Evolutionary conservation across 1,140 invertebrate species (phyloP), one percentile per base, ranked within the genome.

Genomic region (Triops longicaudatus): DNA sequence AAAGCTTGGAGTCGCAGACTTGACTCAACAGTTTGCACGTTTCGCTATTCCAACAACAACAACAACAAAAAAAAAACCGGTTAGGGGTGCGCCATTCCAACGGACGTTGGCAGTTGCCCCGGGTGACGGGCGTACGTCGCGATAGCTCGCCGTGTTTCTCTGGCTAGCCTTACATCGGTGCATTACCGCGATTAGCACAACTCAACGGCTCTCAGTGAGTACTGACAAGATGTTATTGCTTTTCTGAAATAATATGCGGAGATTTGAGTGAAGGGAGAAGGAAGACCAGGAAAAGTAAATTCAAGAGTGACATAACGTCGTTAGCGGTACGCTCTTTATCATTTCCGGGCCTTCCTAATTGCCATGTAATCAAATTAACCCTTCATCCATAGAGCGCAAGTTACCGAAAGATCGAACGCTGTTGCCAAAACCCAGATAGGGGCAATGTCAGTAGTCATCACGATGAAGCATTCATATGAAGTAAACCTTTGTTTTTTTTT

Each of bases 291-390:
- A 22, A 63, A 63, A 63, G 50, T 63, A 63, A 63, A 63, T n/a
- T 63, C 22, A 63, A 6, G 50, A 63, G 10, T 63, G 50, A 63
- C 50, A 22, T 63, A 22, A 63, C 50, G 17, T 63, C 9, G 50
- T 63, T 63, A 63, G 50, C 22, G 50, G 50, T 63, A 17, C 50
- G n/a, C 50, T 22, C 50, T 63, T 63, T 63, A 63, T 63, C 50
- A 63, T 63, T 63, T 63, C 50, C 50, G 50, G 50, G 22, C 10
- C 17, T 37, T 63, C n/a, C 50, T 63, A 63, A 63, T 63, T 63
- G 50, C 10, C 50, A 63, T 63, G 22, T 63, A 14, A 63, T 63
- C 50, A 22, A 63, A 63, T 63, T 63, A 63, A 63, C 14, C n/a
- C 43, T 5, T 63, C n/a, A 7, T 63, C 14, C 22, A 63, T 17